These are phyloP conservation scores for Dicerorhinus sumatrensis DNA, from an alignment of 2,113 vertebrate genomes.

Conservation along the genomic window DNA sequence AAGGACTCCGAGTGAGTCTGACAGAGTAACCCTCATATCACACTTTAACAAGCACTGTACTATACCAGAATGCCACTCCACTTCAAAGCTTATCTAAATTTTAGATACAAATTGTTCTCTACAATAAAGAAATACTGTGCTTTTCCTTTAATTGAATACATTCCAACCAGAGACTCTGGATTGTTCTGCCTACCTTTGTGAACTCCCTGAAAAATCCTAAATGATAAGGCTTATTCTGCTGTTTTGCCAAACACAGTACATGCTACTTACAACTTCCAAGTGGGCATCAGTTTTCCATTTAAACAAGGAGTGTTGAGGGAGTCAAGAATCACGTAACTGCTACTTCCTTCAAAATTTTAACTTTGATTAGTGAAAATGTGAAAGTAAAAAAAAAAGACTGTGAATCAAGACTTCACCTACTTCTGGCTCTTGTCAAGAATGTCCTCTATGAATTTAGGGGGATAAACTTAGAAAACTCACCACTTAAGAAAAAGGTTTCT, in stretches of 20 bases:
- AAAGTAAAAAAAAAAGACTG: neutral
- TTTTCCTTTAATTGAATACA: slow-evolving; percentile 27
- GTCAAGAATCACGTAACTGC: neutral
- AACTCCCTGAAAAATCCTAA: neutral
- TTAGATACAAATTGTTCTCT: neutral
- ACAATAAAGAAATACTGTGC: neutral
- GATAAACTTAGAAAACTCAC: slow-evolving; percentile 1
- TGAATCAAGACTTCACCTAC: slow-evolving; percentile 9
- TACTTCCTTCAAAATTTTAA: slow-evolving; percentile 47
- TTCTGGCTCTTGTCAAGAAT: slow-evolving; percentile 41
- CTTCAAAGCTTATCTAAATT: neutral
- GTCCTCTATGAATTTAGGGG: neutral
- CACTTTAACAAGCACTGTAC: neutral
- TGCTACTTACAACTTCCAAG: neutral
- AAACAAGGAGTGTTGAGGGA: neutral
- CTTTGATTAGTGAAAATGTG: neutral
- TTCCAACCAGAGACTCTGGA: neutral
- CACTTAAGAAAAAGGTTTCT: slow-evolving; percentile 1
- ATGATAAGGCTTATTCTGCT: neutral
- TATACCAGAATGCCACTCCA: neutral
- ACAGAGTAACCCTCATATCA: neutral
- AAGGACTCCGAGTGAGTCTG: neutral
- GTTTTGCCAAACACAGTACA: neutral
- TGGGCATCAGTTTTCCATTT: neutral
- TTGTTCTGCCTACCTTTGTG: neutral